A percentile compares a stretch with the other conserved stretches of the same genome.
These are phyloP conservation scores for Amphiprion percula DNA, from an alignment of 2,113 vertebrate species.

Conservation along the genomic window DNA sequence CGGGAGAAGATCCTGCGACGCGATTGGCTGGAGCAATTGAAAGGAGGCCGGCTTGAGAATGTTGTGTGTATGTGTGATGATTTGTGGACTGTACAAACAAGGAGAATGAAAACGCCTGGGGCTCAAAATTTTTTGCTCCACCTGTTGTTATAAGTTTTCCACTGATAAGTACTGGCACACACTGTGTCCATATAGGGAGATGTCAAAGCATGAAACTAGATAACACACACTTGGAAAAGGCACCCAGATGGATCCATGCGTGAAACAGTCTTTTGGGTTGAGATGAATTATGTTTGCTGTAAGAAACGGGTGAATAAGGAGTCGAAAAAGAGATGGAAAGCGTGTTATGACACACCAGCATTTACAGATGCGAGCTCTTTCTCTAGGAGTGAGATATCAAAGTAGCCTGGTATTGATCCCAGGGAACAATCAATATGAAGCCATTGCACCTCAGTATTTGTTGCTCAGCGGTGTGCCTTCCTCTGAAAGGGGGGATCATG, in stretches of 20 bases:
- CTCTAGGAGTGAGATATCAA: constrained; percentile 80
- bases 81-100: constrained; percentile 34
- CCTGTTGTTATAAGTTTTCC: constrained; percentile 47
- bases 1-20: constrained; percentile 53
- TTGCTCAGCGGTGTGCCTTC: constrained; percentile 73
- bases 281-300: constrained; percentile 57
- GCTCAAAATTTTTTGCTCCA: constrained; percentile 29
- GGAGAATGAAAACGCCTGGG: constrained; percentile 9
- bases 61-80: constrained; percentile 10
- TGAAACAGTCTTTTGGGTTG: constrained; percentile 59
- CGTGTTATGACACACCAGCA: constrained; percentile 60
- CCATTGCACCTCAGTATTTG: constrained; percentile 78
- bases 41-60: background rate
- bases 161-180: constrained; percentile 56
- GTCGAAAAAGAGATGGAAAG: constrained; percentile 46
- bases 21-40: constrained; percentile 56
- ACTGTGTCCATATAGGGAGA: constrained; percentile 46
- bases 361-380: constrained; percentile 59
- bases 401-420: constrained; percentile 77
- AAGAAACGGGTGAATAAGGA: constrained; percentile 41
- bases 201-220: constrained; percentile 58
- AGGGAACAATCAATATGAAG: constrained; percentile 71
- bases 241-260: constrained; percentile 57
- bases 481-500: constrained; percentile 64
- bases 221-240: constrained; percentile 44